A percentile compares a stretch with the other conserved stretches of the same genome.
Conservation (phyloP, 2,113 vertebrate species). For the Sceloporus tristichus region DNA sequence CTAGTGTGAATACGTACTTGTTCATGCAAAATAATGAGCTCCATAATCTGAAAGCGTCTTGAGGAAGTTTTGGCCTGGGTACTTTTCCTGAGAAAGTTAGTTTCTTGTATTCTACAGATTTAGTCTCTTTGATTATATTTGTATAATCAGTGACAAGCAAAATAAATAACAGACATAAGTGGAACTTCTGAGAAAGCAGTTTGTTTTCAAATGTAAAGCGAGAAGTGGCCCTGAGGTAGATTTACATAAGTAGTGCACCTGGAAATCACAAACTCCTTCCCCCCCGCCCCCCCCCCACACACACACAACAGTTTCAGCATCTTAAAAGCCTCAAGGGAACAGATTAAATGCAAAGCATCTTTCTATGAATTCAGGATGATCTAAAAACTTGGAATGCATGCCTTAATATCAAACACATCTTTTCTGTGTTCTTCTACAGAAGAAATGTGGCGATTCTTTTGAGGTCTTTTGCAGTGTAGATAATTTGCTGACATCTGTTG, state of each 20-base stretch:
- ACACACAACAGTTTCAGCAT: neutral
- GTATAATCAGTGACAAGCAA: neutral
- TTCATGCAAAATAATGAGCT: neutral
- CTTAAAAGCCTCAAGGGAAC: conserved; percentile 3
- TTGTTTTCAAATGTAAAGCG: neutral
- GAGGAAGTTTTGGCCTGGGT: neutral
- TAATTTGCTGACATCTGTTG: neutral
- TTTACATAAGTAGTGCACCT: neutral
- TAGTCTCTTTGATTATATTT: neutral
- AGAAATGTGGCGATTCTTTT: neutral
- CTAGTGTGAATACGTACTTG: neutral
- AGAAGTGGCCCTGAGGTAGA: neutral
- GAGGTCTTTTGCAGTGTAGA: neutral
- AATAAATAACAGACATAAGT: conserved; percentile 18
- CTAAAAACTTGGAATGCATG: neutral
- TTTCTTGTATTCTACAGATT: neutral
- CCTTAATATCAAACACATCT: neutral
- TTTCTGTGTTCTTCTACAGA: neutral
- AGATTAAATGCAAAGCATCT: neutral
- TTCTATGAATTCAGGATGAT: neutral
- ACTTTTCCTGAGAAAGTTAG: neutral
- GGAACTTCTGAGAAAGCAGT: neutral
- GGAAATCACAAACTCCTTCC: neutral
- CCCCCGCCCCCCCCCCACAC: neutral
- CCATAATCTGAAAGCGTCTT: neutral